These are phyloP conservation scores for Phataginus tetradactyla DNA, from an alignment of 2,797 vertebrate genomes.

Conservation along the genomic window DNA sequence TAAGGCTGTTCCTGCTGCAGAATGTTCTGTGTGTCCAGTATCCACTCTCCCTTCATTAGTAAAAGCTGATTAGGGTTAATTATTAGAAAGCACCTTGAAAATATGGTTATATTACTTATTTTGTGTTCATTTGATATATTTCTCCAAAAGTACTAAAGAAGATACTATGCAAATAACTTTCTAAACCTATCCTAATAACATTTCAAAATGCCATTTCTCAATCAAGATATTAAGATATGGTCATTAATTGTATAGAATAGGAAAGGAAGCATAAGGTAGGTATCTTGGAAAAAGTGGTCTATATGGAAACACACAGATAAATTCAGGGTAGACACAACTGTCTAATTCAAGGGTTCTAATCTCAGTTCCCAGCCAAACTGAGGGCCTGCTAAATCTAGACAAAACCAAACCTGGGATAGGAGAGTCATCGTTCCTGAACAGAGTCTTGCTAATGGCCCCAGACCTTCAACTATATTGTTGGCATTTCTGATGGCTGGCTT, in stretches of 20 bases:
- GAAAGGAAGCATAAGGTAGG: not conserved
- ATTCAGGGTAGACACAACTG: not conserved
- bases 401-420: not conserved
- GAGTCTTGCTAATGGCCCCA: not conserved
- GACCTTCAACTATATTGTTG: not conserved
- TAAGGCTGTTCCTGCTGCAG: not conserved
- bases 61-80: not conserved
- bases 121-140: not conserved
- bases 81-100: constrained; percentile 38
- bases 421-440: not conserved
- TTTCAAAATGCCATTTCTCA: not conserved
- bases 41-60: not conserved
- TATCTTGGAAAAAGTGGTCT: not conserved
- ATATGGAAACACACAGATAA: not conserved
- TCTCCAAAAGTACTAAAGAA: constrained; percentile 18
- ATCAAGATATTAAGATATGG: not conserved
- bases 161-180: not conserved
- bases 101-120: not conserved
- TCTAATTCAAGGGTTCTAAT: not conserved
- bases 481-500: not conserved
- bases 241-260: not conserved
- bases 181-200: constrained; percentile 23
- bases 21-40: not conserved
- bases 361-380: not conserved
- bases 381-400: not conserved